Conservation (phyloP, 92 coral and sea anemone species). For the Zoanthus sansibaricus region DNA sequence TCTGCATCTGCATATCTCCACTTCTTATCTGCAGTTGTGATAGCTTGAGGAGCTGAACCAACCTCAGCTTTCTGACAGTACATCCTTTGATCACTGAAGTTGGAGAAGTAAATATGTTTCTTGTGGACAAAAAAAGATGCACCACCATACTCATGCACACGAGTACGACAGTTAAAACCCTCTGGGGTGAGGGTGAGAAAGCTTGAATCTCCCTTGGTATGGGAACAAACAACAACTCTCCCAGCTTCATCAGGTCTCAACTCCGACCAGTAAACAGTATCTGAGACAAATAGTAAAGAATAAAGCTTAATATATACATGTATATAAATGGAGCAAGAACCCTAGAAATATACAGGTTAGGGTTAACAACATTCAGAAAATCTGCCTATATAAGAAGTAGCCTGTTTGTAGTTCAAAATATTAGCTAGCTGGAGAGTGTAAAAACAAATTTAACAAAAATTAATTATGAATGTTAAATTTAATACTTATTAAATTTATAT, state of each 20-base stretch:
- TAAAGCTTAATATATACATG: no score
- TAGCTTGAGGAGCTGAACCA: conserved; percentile 36
- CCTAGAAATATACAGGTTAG: no score
- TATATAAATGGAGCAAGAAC: no score
- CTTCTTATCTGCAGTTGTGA: conserved; percentile 84
- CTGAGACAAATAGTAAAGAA: conserved; percentile 37
- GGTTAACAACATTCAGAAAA: no score
- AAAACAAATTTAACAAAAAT: no score
- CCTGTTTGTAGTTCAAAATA: no score
- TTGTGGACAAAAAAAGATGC: conserved; percentile 90
- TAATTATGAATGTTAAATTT: no score
- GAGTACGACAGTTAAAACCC: conserved; percentile 84
- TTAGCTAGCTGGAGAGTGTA: no score
- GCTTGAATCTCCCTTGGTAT: conserved; percentile 58
- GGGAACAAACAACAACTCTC: conserved; percentile 78
- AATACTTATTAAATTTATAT: no score
- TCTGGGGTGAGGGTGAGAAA: conserved; percentile 75
- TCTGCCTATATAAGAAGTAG: no score
- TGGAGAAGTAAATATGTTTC: conserved; percentile 87
- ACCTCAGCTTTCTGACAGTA: conserved; percentile 77
- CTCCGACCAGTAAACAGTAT: conserved; percentile 92
- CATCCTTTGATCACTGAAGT: conserved; percentile 89
- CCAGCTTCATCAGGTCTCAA: conserved; percentile 87
- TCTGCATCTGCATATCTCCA: conserved; percentile 96
- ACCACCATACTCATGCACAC: conserved; percentile 97